Percentiles rank a stretch among this genome's conserved stretches.
phyloP scores from a whole-genome alignment of 2,113 vertebrate species.

The Oenanthe melanoleuca region DNA sequence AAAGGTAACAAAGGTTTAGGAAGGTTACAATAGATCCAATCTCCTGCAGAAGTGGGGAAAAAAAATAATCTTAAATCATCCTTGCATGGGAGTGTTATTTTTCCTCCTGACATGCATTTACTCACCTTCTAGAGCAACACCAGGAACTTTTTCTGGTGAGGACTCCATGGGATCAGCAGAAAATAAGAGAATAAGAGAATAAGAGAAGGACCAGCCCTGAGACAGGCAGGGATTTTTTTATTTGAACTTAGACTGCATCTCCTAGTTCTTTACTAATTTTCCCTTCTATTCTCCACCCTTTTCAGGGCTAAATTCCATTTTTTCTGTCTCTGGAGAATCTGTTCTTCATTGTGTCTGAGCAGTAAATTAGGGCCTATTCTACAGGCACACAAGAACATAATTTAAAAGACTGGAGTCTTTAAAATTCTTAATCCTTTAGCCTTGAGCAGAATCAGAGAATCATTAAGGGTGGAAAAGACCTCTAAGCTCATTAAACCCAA shows the following conservation, averaged over 20 bases:
- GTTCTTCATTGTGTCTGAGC: neutral
- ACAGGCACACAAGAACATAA: neutral
- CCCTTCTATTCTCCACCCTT: neutral
- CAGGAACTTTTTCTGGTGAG: neutral
- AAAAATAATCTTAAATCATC: conserved; percentile 61
- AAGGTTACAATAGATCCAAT: conserved; percentile 69
- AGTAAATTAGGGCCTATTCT: neutral
- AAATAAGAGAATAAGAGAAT: neutral
- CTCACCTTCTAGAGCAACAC: conserved; percentile 18
- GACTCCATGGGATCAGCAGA: neutral
- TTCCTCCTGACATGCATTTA: conserved; percentile 3
- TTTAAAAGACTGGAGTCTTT: neutral
- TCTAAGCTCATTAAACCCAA: neutral
- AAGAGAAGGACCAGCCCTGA: neutral
- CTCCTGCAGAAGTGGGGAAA: neutral
- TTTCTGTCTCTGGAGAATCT: neutral
- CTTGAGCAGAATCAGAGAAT: neutral
- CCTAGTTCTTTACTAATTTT: neutral
- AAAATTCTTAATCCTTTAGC: neutral
- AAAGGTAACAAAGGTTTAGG: conserved; percentile 73
- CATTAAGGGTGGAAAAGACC: neutral
- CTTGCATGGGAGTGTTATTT: conserved; percentile 13
- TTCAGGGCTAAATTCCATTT: neutral
- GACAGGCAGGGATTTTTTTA: neutral
- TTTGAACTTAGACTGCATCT: neutral